Percentiles rank a stretch among this genome's conserved stretches.
Conservation (phyloP, 2,888 invertebrate genomes). For the Micoletzkya japonica region DNA sequence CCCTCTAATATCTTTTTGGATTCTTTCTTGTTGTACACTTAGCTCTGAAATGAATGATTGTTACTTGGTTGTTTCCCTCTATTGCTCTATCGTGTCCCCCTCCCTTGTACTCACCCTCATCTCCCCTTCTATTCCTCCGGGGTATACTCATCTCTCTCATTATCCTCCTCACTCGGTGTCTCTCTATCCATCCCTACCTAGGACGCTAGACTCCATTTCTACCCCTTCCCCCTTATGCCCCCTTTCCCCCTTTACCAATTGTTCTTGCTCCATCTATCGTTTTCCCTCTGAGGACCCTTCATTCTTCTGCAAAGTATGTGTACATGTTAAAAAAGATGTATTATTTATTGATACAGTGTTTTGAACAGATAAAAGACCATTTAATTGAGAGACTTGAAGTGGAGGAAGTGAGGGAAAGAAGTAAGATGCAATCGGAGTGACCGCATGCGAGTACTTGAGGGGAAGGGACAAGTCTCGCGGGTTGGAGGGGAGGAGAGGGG, state of each 20-base stretch:
- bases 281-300: too few relatives aligned
- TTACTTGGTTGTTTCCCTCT: too few relatives aligned
- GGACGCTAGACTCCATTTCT: background rate
- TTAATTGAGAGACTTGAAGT: background rate
- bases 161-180: too few relatives aligned
- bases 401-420: background rate
- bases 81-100: background rate
- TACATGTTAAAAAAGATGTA: constrained; percentile 25
- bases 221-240: background rate
- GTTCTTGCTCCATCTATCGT: too few relatives aligned
- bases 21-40: too few relatives aligned
- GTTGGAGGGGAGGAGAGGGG: background rate
- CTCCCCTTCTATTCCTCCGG: background rate
- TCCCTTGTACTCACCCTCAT: background rate
- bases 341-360: constrained; percentile 13
- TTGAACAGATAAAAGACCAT: constrained; percentile 18
- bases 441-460: too few relatives aligned
- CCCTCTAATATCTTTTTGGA: too few relatives aligned
- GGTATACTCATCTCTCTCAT: background rate
- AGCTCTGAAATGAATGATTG: too few relatives aligned
- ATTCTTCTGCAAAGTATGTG: constrained; percentile 14
- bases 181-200: too few relatives aligned
- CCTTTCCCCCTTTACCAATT: background rate
- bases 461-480: background rate
- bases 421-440: too few relatives aligned